These are phyloP conservation scores for Loxodonta africana DNA, from an alignment of 2,113 vertebrate species.

Conservation along the genomic window DNA sequence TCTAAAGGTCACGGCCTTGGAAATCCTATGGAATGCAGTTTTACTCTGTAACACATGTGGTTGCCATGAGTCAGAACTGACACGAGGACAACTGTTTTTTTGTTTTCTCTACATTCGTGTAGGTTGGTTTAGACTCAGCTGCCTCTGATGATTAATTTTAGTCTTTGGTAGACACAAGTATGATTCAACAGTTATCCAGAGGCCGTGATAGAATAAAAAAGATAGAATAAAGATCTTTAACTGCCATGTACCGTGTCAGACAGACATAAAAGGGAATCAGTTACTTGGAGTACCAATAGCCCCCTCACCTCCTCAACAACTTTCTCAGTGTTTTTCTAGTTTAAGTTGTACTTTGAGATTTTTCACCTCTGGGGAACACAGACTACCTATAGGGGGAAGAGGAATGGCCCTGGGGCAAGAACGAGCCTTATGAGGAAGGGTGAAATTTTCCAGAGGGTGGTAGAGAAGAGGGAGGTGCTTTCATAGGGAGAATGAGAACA, in stretches of 20 bases:
- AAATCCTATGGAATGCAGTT: neutral
- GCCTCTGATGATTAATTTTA: neutral
- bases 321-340: neutral
- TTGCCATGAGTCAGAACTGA: neutral
- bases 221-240: neutral
- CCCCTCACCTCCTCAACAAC: accelerated
- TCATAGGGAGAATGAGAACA: neutral
- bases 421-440: neutral
- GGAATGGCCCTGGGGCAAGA: neutral
- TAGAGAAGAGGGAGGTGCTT: neutral
- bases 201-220: neutral
- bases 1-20: neutral
- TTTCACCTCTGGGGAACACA: neutral
- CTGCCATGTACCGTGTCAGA: neutral
- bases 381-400: neutral
- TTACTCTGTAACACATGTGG: neutral
- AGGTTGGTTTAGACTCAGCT: neutral
- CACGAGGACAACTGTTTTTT: too few relatives aligned
- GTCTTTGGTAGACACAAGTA: neutral
- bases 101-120: neutral
- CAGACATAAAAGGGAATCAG: neutral
- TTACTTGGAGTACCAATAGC: neutral
- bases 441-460: constrained; percentile 25
- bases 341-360: neutral
- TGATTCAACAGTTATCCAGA: neutral